Evolutionary conservation across 1,140 invertebrate species (phyloP).

Genomic region (Pseudomyrmex pallidus): DNA sequence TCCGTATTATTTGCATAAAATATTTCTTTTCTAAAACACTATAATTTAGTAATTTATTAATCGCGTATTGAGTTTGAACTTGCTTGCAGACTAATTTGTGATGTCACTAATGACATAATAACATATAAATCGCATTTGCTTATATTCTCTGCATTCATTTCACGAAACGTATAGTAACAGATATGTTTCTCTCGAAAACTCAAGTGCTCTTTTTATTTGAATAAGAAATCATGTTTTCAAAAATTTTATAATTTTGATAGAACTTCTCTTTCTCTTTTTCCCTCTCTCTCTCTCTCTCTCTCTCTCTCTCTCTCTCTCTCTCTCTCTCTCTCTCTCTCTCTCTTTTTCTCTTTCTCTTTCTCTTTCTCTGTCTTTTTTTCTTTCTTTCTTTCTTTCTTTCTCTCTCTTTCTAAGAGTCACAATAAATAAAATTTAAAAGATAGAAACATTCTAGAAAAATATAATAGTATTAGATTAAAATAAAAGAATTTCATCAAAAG

Average conservation of each 20-base stretch:
- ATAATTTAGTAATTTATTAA: slow-evolving; percentile 1
- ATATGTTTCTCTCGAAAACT: neutral
- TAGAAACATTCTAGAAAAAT: neutral
- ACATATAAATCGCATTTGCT: neutral
- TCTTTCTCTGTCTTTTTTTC: too few relatives aligned
- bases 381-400: too few relatives aligned
- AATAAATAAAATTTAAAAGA: neutral
- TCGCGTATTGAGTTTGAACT: neutral
- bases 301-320: too few relatives aligned
- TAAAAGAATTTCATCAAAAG: too few relatives aligned
- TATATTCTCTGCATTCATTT: neutral
- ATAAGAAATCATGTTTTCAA: too few relatives aligned
- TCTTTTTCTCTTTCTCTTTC: too few relatives aligned
- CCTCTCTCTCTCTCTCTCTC: too few relatives aligned
- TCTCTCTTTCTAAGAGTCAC: too few relatives aligned
- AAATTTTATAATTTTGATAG: neutral
- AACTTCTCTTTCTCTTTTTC: too few relatives aligned
- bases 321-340: too few relatives aligned
- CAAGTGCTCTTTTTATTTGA: neutral
- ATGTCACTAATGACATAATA: neutral
- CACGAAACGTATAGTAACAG: neutral
- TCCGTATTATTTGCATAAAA: neutral
- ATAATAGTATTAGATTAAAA: neutral
- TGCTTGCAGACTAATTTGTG: neutral
- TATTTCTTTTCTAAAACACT: neutral